Conservation (phyloP, 2,113 vertebrate genomes). For the Pollimyrus isidori region DNA sequence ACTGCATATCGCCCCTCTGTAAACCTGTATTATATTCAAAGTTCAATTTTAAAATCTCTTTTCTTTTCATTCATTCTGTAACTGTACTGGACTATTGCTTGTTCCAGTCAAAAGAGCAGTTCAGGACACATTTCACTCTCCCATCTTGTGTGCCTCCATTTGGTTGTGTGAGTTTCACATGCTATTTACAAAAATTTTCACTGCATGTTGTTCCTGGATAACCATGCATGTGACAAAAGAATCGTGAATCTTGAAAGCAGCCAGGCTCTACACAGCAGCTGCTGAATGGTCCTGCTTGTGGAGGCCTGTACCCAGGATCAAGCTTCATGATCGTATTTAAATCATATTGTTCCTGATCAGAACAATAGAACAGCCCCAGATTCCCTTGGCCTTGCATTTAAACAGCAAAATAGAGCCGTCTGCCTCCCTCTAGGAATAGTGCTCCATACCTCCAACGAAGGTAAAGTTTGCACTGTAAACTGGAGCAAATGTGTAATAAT, state of each 20-base stretch:
- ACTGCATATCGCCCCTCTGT: too few species aligned
- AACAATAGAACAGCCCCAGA: neutral
- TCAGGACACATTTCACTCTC: too few species aligned
- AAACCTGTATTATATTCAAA: too few species aligned
- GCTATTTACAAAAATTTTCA: too few species aligned
- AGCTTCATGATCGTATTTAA: neutral
- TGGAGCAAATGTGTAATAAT: constrained; percentile 53
- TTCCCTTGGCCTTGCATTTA: neutral
- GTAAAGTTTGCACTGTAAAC: constrained; percentile 42
- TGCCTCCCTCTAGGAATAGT: constrained; percentile 13
- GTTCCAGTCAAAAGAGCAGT: too few species aligned
- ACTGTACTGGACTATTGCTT: too few species aligned
- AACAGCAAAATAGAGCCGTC: neutral
- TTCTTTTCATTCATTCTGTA: too few species aligned
- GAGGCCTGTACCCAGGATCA: neutral
- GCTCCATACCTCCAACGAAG: constrained; percentile 25
- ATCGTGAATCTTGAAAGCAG: neutral
- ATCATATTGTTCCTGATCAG: neutral
- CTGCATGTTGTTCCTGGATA: too few species aligned
- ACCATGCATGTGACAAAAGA: too few species aligned
- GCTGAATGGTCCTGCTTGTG: neutral
- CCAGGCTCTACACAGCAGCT: neutral
- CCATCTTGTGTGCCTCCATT: too few species aligned
- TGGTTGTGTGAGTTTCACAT: too few species aligned
- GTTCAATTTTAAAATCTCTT: too few species aligned